phyloP scores from a whole-genome alignment of 2,113 vertebrate species.

The Hydrochoerus hydrochaeris region DNA sequence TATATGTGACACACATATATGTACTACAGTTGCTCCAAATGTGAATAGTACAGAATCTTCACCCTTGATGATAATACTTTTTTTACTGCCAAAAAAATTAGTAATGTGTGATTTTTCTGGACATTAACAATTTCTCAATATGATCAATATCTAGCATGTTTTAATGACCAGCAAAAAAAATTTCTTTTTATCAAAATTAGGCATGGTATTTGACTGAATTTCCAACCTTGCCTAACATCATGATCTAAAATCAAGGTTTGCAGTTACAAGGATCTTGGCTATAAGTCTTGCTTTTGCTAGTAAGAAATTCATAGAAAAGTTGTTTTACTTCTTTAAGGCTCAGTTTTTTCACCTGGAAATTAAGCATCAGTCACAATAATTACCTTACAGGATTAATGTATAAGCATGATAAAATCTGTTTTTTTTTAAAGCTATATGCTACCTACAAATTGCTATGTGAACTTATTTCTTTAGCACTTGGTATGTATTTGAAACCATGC shows the following conservation, averaged over 20 bases:
- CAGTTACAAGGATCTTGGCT: neutral
- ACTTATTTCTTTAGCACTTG: constrained; percentile 32
- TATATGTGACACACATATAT: too few species aligned
- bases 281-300: neutral
- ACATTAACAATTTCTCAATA: neutral
- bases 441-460: neutral
- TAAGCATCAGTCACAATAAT: neutral
- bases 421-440: neutral
- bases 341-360: neutral
- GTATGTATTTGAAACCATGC: neutral
- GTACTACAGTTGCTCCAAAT: neutral
- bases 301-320: neutral
- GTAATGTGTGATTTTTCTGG: neutral
- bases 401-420: neutral
- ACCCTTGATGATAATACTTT: neutral
- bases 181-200: neutral
- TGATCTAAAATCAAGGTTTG: neutral
- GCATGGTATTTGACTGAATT: neutral
- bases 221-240: neutral
- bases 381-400: neutral
- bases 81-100: constrained; percentile 15
- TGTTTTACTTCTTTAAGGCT: neutral
- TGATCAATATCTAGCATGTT: neutral
- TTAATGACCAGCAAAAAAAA: neutral
- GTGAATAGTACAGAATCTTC: neutral